These are phyloP conservation scores for Lophotis ruficrista DNA, from an alignment of 2,113 vertebrate genomes.

Conservation along the genomic window DNA sequence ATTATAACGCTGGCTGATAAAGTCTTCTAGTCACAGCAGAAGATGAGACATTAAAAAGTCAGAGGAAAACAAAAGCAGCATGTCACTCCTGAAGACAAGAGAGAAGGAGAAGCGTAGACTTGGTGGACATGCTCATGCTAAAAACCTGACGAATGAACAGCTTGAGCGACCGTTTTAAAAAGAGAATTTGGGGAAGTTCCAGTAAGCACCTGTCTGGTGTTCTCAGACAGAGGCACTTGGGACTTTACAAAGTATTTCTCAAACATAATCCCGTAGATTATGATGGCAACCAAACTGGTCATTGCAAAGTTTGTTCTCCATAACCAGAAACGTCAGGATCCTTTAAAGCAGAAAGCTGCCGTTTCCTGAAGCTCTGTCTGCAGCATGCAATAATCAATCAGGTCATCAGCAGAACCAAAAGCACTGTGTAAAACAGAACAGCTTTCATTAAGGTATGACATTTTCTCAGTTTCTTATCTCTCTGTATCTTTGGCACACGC, in stretches of 20 bases:
- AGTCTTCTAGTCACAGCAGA: not conserved
- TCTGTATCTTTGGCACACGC: not conserved
- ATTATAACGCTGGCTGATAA: not conserved
- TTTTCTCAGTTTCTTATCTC: constrained; percentile 33
- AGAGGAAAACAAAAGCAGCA: not conserved
- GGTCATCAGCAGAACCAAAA: not conserved
- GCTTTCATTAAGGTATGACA: constrained; percentile 10
- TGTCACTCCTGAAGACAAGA: not conserved
- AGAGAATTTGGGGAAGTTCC: not conserved
- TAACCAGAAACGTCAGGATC: not conserved
- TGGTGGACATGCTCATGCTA: not conserved
- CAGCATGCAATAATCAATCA: not conserved
- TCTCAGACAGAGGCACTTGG: not conserved
- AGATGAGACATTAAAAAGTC: not conserved
- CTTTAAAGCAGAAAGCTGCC: not conserved
- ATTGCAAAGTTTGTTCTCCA: not conserved
- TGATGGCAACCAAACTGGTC: not conserved
- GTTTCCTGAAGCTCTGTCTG: not conserved
- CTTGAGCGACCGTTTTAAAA: not conserved
- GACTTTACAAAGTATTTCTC: not conserved
- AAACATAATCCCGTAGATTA: not conserved
- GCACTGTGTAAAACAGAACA: not conserved
- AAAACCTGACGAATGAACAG: not conserved
- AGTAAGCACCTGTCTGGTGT: not conserved
- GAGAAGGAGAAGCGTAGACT: not conserved